Percentiles rank a stretch among this genome's conserved stretches.
Conservation (phyloP, 2,113 vertebrate species). For the Cebidichthys violaceus region DNA sequence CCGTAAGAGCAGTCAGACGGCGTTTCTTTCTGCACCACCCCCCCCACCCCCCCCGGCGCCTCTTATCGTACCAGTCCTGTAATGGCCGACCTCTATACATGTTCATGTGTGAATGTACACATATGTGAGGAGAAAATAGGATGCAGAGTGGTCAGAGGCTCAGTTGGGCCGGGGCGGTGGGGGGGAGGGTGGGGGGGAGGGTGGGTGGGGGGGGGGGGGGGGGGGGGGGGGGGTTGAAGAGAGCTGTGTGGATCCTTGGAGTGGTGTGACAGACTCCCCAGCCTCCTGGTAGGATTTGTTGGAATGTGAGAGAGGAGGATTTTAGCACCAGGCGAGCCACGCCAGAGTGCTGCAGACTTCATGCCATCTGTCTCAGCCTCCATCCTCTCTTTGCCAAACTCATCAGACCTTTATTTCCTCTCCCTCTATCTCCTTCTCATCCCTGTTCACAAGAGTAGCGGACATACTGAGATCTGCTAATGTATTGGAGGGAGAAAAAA, state of each 20-base stretch:
- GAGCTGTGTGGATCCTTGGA: constrained; percentile 74
- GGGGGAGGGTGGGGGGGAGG: neutral
- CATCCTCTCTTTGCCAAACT: constrained; percentile 84
- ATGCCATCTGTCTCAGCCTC: constrained; percentile 89
- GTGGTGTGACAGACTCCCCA: constrained; percentile 85
- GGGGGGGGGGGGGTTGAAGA: constrained; percentile 41
- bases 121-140: constrained; percentile 48
- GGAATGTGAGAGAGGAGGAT: constrained; percentile 89
- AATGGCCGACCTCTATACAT: constrained; percentile 61
- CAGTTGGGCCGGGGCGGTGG: constrained; percentile 43
- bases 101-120: constrained; percentile 43
- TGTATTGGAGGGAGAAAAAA: constrained; percentile 68
- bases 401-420: constrained; percentile 85
- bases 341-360: constrained; percentile 88
- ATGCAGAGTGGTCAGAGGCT: constrained; percentile 76
- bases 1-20: constrained; percentile 51
- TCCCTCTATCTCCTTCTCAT: constrained; percentile 83
- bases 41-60: constrained; percentile 37
- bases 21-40: constrained; percentile 43
- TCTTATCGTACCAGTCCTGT: constrained; percentile 58
- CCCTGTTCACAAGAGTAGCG: constrained; percentile 83
- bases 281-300: constrained; percentile 88
- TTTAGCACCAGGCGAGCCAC: constrained; percentile 86
- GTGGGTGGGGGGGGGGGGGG: neutral
- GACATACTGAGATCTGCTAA: constrained; percentile 82